A percentile compares a stretch with the other conserved stretches of the same genome.
These are phyloP conservation scores for Isurus oxyrinchus DNA, from an alignment of 2,113 vertebrate genomes.

Conservation along the genomic window DNA sequence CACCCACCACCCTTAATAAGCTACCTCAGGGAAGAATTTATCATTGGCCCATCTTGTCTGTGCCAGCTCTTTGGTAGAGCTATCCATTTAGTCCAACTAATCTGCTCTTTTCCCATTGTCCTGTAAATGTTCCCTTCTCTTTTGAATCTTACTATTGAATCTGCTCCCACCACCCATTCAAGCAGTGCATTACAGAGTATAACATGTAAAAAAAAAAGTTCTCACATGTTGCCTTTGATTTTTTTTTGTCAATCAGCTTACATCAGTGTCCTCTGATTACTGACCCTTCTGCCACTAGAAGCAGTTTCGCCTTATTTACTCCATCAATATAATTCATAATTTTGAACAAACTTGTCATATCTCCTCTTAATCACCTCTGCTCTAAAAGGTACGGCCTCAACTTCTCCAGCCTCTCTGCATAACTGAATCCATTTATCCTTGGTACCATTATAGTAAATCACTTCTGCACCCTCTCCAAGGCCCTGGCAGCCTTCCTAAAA, in stretches of 20 bases:
- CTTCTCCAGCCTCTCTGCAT: background rate
- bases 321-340: background rate
- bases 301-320: background rate
- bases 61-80: too few relatives aligned
- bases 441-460: background rate
- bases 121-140: background rate
- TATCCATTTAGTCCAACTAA: background rate
- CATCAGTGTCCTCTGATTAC: background rate
- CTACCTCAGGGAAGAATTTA: too few relatives aligned
- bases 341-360: background rate
- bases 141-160: background rate
- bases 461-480: background rate
- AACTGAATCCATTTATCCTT: background rate
- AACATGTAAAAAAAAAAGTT: background rate
- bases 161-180: background rate
- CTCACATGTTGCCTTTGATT: background rate
- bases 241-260: background rate
- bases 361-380: background rate
- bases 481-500: background rate
- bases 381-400: background rate
- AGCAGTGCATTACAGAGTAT: background rate
- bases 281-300: background rate
- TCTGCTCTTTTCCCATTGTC: background rate
- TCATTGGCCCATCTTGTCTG: too few relatives aligned
- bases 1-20: too few relatives aligned